Base-by-base conservation (phyloP, 2,113 vertebrate genomes). In the Eupsittula cactorum region DNA sequence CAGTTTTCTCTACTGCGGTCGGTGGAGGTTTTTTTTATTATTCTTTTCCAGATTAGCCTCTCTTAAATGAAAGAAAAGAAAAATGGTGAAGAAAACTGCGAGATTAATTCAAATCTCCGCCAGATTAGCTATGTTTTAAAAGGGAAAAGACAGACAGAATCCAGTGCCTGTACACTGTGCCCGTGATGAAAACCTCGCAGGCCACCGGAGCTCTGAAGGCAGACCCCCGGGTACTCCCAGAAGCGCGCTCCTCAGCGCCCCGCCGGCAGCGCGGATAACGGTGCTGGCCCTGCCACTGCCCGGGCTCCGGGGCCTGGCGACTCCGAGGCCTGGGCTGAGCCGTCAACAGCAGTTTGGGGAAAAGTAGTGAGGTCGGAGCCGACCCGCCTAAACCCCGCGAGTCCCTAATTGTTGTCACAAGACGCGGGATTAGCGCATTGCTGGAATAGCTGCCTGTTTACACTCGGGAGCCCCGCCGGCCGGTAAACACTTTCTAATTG, bases 401-500 rank as follows among this genome's bases (percentile, higher is more conserved):
- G 98, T 97, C 97, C 97, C 98, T 99, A 99, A 99, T 99, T 98
- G 99, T 98, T 98, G 99, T 99, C 99, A 99, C 99, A 99, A 99
- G 99, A 99, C 98, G 98, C 97, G 97, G 99, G 99, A 99, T 99
- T 99, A 99, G 92, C 97, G 98, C 99, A 99, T 99, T 99, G 99
- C 99, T 99, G 98, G 97, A 99, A 99, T 99, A 99, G 98, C 98
- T 99, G 98, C 97, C 98, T 99, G 99, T 99, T 99, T 99, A 99
- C 98, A 98, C 98, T 97, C 96, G 96, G 96, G 98, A 99, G 98
- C 97, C 97, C 98, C 93, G 86, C 98, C 96, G 96, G 98, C 98
- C 97, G 98, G 98, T 99, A 99, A 99, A 99, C 98, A 98, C 99
- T 99, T 99, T 99, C 98, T 99, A 99, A 99, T 99, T 99, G 99